Evolutionary conservation across 1,140 invertebrate species (phyloP).

Genomic region (Eriocheir sinensis): DNA sequence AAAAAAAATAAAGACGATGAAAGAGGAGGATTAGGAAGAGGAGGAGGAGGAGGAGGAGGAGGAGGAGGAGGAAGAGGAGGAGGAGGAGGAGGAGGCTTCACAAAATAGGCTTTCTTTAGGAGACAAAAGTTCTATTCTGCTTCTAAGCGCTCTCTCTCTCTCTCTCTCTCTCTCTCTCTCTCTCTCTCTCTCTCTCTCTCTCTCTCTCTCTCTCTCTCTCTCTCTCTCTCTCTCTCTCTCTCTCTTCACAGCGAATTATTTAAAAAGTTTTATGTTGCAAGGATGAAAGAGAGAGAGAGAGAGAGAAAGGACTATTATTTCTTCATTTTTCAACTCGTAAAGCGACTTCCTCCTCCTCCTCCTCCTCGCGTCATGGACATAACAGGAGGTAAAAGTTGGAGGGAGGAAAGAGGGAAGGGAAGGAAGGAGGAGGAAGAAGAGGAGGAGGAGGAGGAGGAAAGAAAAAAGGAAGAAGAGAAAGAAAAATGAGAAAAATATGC

Average conservation of each 20-base stretch:
- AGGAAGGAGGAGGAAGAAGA: neutral
- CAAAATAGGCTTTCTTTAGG: no score
- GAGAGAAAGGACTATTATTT: neutral
- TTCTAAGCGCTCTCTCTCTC: neutral
- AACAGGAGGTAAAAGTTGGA: neutral
- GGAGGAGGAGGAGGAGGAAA: neutral
- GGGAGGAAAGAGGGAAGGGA: neutral
- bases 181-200: neutral
- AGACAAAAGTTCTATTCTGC: no score
- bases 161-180: neutral
- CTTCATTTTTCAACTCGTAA: no score
- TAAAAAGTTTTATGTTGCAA: neutral
- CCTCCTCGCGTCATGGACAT: neutral
- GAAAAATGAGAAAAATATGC: no score
- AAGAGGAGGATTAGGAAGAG: no score
- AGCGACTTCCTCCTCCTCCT: no score
- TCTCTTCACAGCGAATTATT: neutral
- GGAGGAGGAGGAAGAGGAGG: no score
- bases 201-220: neutral
- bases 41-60: neutral
- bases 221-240: neutral
- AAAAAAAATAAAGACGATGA: no score
- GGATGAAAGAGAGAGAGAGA: conserved; percentile 23
- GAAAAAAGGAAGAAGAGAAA: neutral
- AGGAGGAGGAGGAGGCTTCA: no score